Percentiles rank a stretch among this genome's conserved stretches.
Conservation (phyloP, 1,140 invertebrate genomes). For the Neodiprion virginianus region DNA sequence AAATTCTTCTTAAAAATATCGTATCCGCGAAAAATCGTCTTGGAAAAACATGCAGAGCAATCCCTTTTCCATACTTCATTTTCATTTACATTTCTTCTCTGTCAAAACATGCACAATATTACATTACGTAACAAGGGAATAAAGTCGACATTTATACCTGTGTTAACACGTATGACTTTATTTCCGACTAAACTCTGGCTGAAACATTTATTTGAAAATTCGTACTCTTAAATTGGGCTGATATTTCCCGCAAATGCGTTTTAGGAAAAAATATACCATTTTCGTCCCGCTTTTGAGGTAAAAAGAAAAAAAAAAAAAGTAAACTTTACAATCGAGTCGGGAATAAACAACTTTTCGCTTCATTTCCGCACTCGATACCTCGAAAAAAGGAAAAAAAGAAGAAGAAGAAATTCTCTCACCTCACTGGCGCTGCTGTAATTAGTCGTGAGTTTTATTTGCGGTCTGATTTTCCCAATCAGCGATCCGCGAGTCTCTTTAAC, state of each 20-base stretch:
- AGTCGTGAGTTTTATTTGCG: constrained; percentile 64
- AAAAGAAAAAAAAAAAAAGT: neutral
- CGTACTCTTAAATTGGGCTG: too few relatives aligned
- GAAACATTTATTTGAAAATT: too few relatives aligned
- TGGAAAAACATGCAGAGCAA: too few relatives aligned
- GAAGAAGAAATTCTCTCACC: constrained; percentile 56
- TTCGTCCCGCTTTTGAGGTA: neutral
- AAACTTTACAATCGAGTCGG: neutral
- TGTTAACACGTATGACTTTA: too few relatives aligned
- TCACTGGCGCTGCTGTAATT: constrained; percentile 63
- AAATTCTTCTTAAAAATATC: too few relatives aligned
- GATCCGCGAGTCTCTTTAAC: constrained; percentile 55
- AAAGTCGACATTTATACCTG: too few relatives aligned
- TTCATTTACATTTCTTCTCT: too few relatives aligned
- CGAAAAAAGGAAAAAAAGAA: constrained; percentile 32
- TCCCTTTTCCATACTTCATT: too few relatives aligned
- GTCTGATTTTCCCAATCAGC: constrained; percentile 56
- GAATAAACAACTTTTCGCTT: neutral
- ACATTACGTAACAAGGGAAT: too few relatives aligned
- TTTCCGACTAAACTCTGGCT: too few relatives aligned
- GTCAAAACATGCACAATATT: too few relatives aligned
- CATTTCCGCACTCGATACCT: neutral
- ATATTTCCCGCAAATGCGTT: neutral
- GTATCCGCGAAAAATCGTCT: too few relatives aligned
- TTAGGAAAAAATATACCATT: neutral